Base-by-base conservation (phyloP, 2,113 vertebrate species). In the Istiophorus platypterus region DNA sequence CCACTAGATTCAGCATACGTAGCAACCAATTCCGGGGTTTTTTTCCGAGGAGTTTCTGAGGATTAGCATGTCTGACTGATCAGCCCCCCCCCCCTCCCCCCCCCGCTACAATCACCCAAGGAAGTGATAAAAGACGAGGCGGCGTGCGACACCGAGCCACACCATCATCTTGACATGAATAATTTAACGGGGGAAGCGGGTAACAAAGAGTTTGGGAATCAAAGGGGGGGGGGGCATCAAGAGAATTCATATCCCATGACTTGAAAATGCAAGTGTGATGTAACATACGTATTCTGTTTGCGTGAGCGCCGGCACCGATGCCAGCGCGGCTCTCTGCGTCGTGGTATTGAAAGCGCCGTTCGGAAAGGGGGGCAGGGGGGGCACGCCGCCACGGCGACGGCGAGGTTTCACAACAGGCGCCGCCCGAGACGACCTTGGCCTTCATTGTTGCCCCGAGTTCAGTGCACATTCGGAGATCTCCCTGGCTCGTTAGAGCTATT, bases 151-250 rank as follows among this genome's bases (percentile, higher is more conserved):
- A 83, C 58, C 58, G 58, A 59, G 68, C 51, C 57, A 64, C 68
- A 12, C 45, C 27, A 34, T 63, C 41, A 49, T 76, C 41, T 76
- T n/a, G 37, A 49, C 71, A 72, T 86, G 76, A 89, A 85, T 88
- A 76, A 86, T 76, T 85, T 22, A 84, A 78, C 77, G 81, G 81
- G 24, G 54, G 18, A 26, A 49, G 57, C 49, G 2, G 29, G 20
- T 62, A 56, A 75, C 54, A 51, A 75, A 81, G 31, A 39, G 17
- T n/a, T 78, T n/a, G 1, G 24, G 57, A 52, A 58, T 45, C 27
- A 61, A 69, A 78, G 37, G 26, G 34, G 10, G 34, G 9, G 13
- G 20, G 49, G 17, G 31, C 57, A 47, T 42, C 18, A 29, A 72
- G 66, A 76, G 29, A 18, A 67, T 71, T 65, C 41, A 34, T 27